Evolutionary conservation across 1,140 invertebrate species (phyloP).

Genomic region (Dendrolimus punctatus): DNA sequence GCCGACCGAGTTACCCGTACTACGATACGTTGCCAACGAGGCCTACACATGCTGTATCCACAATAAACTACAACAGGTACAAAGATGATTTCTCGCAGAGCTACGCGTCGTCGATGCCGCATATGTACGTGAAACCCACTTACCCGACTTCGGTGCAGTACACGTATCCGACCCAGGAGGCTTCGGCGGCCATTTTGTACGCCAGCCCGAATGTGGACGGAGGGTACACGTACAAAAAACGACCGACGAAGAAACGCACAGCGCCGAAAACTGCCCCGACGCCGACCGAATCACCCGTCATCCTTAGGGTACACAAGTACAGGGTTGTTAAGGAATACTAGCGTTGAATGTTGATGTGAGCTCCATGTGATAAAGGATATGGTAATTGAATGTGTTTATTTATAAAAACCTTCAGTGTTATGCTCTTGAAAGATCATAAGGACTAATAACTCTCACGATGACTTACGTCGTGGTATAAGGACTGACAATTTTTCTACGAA

Average conservation of each 20-base stretch:
- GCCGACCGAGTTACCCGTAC: too few relatives aligned
- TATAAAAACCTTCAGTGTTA: too few relatives aligned
- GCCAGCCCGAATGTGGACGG: slow-evolving; percentile 37
- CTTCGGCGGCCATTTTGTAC: slow-evolving; percentile 27
- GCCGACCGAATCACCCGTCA: slow-evolving; percentile 27
- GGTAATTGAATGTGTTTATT: too few relatives aligned
- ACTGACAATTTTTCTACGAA: too few relatives aligned
- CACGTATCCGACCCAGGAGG: slow-evolving; percentile 9
- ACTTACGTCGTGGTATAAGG: too few relatives aligned
- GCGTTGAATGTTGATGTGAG: background rate
- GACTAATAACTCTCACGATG: too few relatives aligned
- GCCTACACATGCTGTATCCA: too few relatives aligned
- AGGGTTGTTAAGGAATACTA: slow-evolving; percentile 27
- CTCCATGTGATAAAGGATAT: background rate
- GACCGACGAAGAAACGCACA: slow-evolving; percentile 14
- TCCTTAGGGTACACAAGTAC: slow-evolving; percentile 49
- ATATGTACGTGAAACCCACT: slow-evolving; percentile 6
- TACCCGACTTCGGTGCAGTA: background rate
- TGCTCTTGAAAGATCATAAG: too few relatives aligned
- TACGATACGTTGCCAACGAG: too few relatives aligned
- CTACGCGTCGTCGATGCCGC: background rate
- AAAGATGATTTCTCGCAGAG: background rate
- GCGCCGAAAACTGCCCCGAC: slow-evolving; percentile 7
- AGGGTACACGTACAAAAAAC: slow-evolving; percentile 37
- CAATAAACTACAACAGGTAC: too few relatives aligned